These are phyloP conservation scores for Dromococcyx pavoninus DNA, from an alignment of 2,797 vertebrate species.

Conservation along the genomic window DNA sequence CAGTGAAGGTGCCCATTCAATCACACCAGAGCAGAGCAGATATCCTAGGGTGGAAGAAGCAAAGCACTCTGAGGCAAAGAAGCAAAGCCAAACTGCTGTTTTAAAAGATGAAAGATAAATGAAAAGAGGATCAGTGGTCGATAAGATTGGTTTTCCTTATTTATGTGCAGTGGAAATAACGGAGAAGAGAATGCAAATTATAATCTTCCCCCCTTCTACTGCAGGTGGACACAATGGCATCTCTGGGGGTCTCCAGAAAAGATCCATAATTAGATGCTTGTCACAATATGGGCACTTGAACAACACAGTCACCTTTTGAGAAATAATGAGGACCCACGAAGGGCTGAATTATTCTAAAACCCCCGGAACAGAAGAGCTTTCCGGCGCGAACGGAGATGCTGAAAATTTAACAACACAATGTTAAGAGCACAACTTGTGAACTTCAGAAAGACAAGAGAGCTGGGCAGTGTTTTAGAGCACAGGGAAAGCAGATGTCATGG, in stretches of 20 bases:
- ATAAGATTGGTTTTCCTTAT: constrained; percentile 17
- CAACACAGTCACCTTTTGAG: not conserved
- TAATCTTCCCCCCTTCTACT: not conserved
- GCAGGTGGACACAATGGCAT: constrained; percentile 10
- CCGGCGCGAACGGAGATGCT: not conserved
- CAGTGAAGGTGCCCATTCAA: accelerated
- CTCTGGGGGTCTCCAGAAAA: not conserved
- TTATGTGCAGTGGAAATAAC: not conserved
- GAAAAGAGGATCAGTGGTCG: not conserved
- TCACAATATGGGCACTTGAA: not conserved
- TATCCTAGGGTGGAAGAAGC: not conserved
- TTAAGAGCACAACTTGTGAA: not conserved
- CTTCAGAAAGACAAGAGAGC: not conserved
- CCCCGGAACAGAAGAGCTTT: not conserved
- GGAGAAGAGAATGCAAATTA: constrained; percentile 29
- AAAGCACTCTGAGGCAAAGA: not conserved
- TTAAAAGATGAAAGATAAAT: not conserved
- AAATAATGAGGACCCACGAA: not conserved
- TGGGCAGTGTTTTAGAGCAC: not conserved
- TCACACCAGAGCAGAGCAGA: not conserved
- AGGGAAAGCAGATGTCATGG: not conserved
- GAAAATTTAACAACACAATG: not conserved
- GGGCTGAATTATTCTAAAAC: not conserved
- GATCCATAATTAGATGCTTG: not conserved
- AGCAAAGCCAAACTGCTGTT: not conserved